These are phyloP conservation scores for Drosophila cognata DNA, from an alignment of 2,888 invertebrate genomes.

Conservation along the genomic window DNA sequence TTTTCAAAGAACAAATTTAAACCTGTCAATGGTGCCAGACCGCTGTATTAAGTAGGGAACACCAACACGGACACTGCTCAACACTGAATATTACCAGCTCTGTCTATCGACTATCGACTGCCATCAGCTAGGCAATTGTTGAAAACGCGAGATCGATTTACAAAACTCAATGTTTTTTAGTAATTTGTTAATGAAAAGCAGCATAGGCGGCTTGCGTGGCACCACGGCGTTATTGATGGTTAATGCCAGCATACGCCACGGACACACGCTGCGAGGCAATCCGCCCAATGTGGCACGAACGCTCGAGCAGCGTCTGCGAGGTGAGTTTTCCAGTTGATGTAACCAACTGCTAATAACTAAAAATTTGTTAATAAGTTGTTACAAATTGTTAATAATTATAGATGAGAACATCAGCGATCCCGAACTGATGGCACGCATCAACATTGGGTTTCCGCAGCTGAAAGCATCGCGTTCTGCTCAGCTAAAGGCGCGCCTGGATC, in stretches of 20 bases:
- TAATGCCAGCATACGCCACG: conserved; percentile 71
- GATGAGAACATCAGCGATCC: conserved; percentile 85
- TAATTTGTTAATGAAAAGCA: conserved; percentile 78
- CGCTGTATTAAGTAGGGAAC: background rate
- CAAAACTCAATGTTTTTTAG: conserved; percentile 77
- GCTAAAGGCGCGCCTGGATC: conserved; percentile 86
- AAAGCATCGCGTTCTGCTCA: conserved; percentile 83
- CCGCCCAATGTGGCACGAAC: conserved; percentile 89
- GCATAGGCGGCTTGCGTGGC: conserved; percentile 55
- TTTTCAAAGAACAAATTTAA: background rate
- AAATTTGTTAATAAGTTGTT: background rate
- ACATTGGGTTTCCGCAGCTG: conserved; percentile 88
- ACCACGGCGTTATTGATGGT: conserved; percentile 38
- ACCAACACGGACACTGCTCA: background rate
- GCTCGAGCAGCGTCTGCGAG: conserved; percentile 89
- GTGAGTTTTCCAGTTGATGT: conserved; percentile 85
- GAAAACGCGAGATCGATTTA: conserved; percentile 57
- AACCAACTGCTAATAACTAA: conserved; percentile 33
- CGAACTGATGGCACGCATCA: conserved; percentile 86
- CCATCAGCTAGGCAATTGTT: conserved; percentile 36
- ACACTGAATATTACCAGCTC: conserved; percentile 2
- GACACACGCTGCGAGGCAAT: conserved; percentile 89
- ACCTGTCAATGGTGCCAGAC: conserved; percentile 19
- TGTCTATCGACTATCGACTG: conserved; percentile 20
- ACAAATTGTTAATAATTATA: conserved; percentile 24